A percentile compares a stretch with the other conserved stretches of the same genome.
These are phyloP conservation scores for Enteromius afrohamiltoni DNA, from an alignment of 2,797 vertebrate species.

Conservation along the genomic window DNA sequence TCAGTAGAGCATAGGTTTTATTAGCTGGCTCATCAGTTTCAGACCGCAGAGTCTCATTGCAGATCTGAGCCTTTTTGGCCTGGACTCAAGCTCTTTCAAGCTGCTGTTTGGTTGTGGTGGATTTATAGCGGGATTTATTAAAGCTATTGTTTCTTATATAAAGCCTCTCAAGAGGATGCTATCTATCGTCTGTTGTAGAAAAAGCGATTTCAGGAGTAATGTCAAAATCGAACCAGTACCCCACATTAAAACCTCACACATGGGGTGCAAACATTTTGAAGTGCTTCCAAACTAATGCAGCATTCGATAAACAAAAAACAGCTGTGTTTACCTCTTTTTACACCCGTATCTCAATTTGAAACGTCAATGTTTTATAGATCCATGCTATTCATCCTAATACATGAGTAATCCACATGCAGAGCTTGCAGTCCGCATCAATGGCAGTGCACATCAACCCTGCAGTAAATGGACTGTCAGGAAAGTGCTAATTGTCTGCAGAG, in stretches of 20 bases:
- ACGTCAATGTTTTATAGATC: constrained; percentile 24
- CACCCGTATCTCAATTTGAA: not conserved
- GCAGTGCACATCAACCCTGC: constrained; percentile 24
- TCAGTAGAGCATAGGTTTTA: constrained; percentile 40
- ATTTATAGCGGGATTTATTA: constrained; percentile 48
- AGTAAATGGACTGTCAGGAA: constrained; percentile 48
- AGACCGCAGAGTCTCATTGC: constrained; percentile 34
- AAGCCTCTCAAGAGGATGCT: constrained; percentile 24
- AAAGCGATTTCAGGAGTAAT: constrained; percentile 10
- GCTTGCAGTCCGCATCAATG: constrained; percentile 27
- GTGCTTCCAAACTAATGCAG: not conserved
- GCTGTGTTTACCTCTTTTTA: constrained; percentile 22
- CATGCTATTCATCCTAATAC: constrained; percentile 22
- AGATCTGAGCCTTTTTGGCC: constrained; percentile 6
- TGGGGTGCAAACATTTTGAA: constrained; percentile 6
- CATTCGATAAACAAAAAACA: constrained; percentile 3
- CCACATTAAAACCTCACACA: not conserved
- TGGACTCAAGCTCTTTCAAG: not conserved
- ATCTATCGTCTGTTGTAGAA: constrained; percentile 22
- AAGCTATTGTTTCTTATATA: constrained; percentile 37
- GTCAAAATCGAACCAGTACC: constrained; percentile 9
- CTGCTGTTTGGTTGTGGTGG: constrained; percentile 19
- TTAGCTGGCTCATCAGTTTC: constrained; percentile 57
- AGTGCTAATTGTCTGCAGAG: constrained; percentile 56
- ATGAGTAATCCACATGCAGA: constrained; percentile 31